phyloP scores from a whole-genome alignment of 2,797 vertebrate genomes.

The Erethizon dorsatum region DNA sequence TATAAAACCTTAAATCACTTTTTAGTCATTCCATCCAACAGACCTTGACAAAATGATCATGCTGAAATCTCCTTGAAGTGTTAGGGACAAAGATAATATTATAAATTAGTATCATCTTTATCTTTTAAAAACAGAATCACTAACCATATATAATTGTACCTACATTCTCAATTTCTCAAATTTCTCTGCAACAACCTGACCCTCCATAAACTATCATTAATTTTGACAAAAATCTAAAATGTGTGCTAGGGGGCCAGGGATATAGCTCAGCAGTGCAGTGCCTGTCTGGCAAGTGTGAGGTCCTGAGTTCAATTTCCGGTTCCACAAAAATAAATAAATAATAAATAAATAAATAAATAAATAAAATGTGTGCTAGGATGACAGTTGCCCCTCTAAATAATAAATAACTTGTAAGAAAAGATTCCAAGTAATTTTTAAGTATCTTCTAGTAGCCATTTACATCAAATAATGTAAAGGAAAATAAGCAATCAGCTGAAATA shows the following conservation, averaged over 20 bases:
- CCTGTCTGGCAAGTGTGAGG: background rate
- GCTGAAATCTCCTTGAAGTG: constrained; percentile 62
- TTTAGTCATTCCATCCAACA: constrained; percentile 36
- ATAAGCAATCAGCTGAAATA: constrained; percentile 2
- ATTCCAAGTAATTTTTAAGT: constrained; percentile 48
- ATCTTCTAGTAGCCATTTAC: background rate
- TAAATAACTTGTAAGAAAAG: constrained; percentile 55
- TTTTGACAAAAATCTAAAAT: constrained; percentile 40
- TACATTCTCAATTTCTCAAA: constrained; percentile 3
- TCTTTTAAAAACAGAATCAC: constrained; percentile 3
- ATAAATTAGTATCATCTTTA: constrained; percentile 63
- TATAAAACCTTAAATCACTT: constrained; percentile 59
- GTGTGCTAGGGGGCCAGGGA: background rate
- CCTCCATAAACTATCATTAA: background rate
- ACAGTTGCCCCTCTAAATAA: constrained; percentile 54
- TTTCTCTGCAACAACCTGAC: constrained; percentile 44
- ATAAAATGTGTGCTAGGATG: background rate
- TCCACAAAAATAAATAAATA: background rate
- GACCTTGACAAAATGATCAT: constrained; percentile 2
- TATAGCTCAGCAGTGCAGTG: background rate
- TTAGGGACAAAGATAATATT: constrained; percentile 3
- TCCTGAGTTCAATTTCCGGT: background rate
- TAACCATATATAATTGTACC: constrained; percentile 55
- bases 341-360: background rate
- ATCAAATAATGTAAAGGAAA: constrained; percentile 46